Conservation (phyloP, 2,113 vertebrate genomes). For the Perccottus glenii region DNA sequence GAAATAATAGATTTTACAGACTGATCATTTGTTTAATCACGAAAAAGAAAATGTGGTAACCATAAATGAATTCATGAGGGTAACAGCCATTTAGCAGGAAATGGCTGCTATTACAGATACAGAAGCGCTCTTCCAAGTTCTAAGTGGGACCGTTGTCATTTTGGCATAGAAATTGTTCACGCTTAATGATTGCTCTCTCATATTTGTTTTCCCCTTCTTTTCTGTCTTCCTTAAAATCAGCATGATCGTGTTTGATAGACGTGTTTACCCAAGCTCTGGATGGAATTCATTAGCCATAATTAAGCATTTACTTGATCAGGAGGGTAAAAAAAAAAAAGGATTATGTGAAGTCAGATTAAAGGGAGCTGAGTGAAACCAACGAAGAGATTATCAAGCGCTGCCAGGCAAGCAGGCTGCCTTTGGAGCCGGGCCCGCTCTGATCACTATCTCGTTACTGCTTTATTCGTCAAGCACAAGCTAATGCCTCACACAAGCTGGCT, state of each 20-base stretch:
- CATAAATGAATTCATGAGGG: constrained; percentile 19
- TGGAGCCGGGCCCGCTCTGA: constrained; percentile 73
- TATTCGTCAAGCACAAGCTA: constrained; percentile 74
- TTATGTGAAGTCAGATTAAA: constrained; percentile 82
- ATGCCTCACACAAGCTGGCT: constrained; percentile 66
- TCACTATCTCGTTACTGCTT: constrained; percentile 76
- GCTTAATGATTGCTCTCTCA: constrained; percentile 38
- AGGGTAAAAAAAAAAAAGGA: constrained; percentile 73
- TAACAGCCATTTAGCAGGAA: constrained; percentile 26
- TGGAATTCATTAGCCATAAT: constrained; percentile 80
- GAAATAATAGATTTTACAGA: neutral
- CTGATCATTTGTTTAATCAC: constrained; percentile 5
- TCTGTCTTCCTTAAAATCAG: constrained; percentile 63
- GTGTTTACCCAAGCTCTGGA: constrained; percentile 78
- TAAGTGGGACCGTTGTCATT: constrained; percentile 34
- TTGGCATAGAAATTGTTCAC: constrained; percentile 48
- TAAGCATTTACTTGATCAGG: constrained; percentile 82
- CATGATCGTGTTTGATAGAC: constrained; percentile 73
- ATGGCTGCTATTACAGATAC: constrained; percentile 31
- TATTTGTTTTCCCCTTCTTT: constrained; percentile 36
- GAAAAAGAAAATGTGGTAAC: constrained; percentile 6
- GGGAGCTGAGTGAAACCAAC: constrained; percentile 68
- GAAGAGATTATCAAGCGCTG: constrained; percentile 79
- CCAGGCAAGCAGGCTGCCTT: constrained; percentile 75
- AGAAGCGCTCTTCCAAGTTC: constrained; percentile 27